Evolutionary conservation across 1,140 invertebrate species (phyloP).

Genomic region (Geopemphigus sp.): DNA sequence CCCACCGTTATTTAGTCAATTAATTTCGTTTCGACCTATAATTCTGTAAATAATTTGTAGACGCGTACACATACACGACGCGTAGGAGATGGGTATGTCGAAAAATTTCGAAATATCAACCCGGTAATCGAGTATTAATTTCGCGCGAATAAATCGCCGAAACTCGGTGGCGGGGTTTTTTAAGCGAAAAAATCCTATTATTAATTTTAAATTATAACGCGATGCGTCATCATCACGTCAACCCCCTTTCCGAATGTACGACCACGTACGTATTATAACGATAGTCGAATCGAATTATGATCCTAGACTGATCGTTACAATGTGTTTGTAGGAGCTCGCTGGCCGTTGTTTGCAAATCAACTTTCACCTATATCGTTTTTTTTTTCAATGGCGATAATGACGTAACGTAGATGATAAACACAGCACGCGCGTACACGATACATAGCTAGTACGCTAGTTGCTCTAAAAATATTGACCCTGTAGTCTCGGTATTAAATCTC

Average conservation of each 20-base stretch:
- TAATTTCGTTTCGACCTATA: not conserved
- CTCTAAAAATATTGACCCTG: conserved; percentile 23
- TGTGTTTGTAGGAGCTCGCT: not conserved
- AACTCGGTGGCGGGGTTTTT: too few relatives aligned
- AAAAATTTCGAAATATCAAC: too few relatives aligned
- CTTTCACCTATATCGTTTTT: conserved; percentile 45
- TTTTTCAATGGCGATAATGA: conserved; percentile 46
- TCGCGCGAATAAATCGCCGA: too few relatives aligned
- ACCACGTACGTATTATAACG: not conserved
- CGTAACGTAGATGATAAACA: conserved; percentile 25
- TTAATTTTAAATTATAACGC: too few relatives aligned
- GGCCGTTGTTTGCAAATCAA: conserved; percentile 44
- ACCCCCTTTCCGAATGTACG: too few relatives aligned
- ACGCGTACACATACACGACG: not conserved
- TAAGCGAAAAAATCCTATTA: too few relatives aligned
- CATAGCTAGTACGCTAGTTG: too few relatives aligned
- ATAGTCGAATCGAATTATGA: conserved; percentile 20
- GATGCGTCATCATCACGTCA: not conserved
- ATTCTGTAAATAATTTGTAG: too few relatives aligned
- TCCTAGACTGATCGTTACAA: conserved; percentile 2
- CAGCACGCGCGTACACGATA: not conserved
- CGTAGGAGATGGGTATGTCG: too few relatives aligned
- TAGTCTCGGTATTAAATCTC: conserved; percentile 1
- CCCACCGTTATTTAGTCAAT: conserved; percentile 2
- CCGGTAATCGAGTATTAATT: too few relatives aligned